Conservation (phyloP, 2,113 vertebrate genomes). For the Poeciliopsis prolifica region DNA sequence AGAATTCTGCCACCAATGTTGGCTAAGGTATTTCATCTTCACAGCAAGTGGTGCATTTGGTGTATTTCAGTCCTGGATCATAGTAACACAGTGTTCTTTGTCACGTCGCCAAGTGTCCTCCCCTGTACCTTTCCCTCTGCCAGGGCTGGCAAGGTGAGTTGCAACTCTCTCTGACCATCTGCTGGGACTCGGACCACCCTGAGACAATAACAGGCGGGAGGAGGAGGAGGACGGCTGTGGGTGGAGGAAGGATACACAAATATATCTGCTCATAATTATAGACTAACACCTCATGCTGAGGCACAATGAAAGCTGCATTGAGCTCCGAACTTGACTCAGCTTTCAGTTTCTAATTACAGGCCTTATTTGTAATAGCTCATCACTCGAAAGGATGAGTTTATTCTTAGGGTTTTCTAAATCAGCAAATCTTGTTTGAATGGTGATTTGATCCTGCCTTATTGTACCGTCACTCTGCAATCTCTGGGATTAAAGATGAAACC, state of each 20-base stretch:
- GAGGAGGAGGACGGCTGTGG: conserved; percentile 43
- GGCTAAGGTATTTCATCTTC: not conserved
- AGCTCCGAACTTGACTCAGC: conserved; percentile 31
- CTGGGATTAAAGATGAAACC: not conserved
- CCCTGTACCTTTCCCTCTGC: conserved; percentile 65
- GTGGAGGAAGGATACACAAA: conserved; percentile 66
- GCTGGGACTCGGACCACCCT: conserved; percentile 66
- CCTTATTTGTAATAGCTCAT: conserved; percentile 32
- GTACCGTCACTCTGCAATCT: not conserved
- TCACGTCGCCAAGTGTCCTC: conserved; percentile 68
- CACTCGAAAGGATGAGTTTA: not conserved
- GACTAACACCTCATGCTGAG: conserved; percentile 34
- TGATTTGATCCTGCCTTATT: not conserved
- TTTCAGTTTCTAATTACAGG: conserved; percentile 23
- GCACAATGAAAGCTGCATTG: conserved; percentile 37
- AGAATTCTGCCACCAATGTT: conserved; percentile 7
- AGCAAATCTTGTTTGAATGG: not conserved
- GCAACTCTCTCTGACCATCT: conserved; percentile 78
- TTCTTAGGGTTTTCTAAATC: not conserved
- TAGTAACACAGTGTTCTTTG: conserved; percentile 65
- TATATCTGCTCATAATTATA: conserved; percentile 59
- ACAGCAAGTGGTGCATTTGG: conserved; percentile 8
- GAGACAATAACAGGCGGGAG: conserved; percentile 63
- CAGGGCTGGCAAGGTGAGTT: conserved; percentile 54
- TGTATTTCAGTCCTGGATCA: conserved; percentile 36